Evolutionary conservation across 92 coral and sea anemone species (phyloP).

Genomic region (Porites lobata): DNA sequence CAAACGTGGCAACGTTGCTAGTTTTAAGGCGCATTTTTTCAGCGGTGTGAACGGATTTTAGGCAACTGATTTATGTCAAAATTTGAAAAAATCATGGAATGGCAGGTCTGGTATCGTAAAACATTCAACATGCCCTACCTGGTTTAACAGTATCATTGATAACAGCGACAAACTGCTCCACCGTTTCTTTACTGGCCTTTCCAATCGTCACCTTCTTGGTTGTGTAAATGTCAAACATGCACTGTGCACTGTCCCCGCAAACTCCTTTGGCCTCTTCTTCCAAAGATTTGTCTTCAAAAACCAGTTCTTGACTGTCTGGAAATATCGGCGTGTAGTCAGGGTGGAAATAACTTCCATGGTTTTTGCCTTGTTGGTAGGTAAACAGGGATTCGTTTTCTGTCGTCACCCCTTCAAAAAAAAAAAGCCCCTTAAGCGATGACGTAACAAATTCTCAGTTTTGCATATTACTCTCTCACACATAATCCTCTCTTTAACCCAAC

Average conservation of each 20-base stretch:
- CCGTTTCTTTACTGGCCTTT: slow-evolving; percentile 62
- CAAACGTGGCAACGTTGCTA: too few species aligned
- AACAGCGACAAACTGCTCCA: slow-evolving; percentile 49
- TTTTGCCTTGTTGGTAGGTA: slow-evolving; percentile 61
- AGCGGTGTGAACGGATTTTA: too few species aligned
- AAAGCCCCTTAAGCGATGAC: too few species aligned
- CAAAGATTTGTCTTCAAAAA: slow-evolving; percentile 48
- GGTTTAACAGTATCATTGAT: slow-evolving; percentile 67
- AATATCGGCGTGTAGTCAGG: slow-evolving; percentile 77
- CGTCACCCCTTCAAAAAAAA: slow-evolving; percentile 66
- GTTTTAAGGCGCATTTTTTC: too few species aligned
- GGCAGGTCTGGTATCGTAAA: too few species aligned
- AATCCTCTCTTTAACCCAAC: too few species aligned
- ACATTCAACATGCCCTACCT: slow-evolving; percentile 33
- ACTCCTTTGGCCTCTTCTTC: slow-evolving; percentile 63
- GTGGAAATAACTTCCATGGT: slow-evolving; percentile 48
- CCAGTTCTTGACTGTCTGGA: slow-evolving; percentile 44
- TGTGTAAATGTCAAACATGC: slow-evolving; percentile 81
- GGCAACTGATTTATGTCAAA: too few species aligned
- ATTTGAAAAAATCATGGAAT: too few species aligned
- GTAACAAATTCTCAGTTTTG: too few species aligned
- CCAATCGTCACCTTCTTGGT: slow-evolving; percentile 83
- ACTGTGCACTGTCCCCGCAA: slow-evolving; percentile 74
- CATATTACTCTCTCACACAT: too few species aligned
- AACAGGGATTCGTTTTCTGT: slow-evolving; percentile 61